These are phyloP conservation scores for Sericinus montela DNA, from an alignment of 2,888 invertebrate genomes.

Conservation along the genomic window DNA sequence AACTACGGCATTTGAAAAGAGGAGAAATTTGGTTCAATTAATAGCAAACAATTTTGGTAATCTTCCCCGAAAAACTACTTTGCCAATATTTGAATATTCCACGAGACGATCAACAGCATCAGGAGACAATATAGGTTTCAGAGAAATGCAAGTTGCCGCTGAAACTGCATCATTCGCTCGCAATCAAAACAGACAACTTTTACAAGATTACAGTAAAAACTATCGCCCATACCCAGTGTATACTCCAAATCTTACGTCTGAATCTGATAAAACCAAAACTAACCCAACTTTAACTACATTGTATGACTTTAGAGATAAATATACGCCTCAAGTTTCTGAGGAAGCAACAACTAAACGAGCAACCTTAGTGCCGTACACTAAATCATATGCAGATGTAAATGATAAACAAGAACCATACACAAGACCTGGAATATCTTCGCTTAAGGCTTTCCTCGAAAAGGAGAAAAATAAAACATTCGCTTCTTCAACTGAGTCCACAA, in stretches of 20 bases:
- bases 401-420: constrained; percentile 65
- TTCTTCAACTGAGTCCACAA: constrained; percentile 40
- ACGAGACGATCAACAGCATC: constrained; percentile 54
- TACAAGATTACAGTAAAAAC: constrained; percentile 66
- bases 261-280: constrained; percentile 45
- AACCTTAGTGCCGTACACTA: constrained; percentile 64
- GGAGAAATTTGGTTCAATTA: constrained; percentile 62
- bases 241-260: constrained; percentile 51
- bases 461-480: constrained; percentile 57
- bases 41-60: constrained; percentile 61
- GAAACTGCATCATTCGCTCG: constrained; percentile 88
- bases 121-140: constrained; percentile 62
- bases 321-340: constrained; percentile 31
- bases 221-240: constrained; percentile 66
- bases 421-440: constrained; percentile 64
- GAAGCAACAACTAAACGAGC: constrained; percentile 58
- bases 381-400: constrained; percentile 44
- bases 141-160: constrained; percentile 85
- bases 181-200: constrained; percentile 64
- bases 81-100: constrained; percentile 54
- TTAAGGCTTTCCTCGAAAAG: constrained; percentile 59
- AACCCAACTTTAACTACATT: constrained; percentile 66
- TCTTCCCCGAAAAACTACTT: constrained; percentile 46
- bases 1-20: constrained; percentile 56
- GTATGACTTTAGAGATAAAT: constrained; percentile 61